These are phyloP conservation scores for Lymantria dispar DNA, from an alignment of 2,888 invertebrate genomes.

Conservation along the genomic window DNA sequence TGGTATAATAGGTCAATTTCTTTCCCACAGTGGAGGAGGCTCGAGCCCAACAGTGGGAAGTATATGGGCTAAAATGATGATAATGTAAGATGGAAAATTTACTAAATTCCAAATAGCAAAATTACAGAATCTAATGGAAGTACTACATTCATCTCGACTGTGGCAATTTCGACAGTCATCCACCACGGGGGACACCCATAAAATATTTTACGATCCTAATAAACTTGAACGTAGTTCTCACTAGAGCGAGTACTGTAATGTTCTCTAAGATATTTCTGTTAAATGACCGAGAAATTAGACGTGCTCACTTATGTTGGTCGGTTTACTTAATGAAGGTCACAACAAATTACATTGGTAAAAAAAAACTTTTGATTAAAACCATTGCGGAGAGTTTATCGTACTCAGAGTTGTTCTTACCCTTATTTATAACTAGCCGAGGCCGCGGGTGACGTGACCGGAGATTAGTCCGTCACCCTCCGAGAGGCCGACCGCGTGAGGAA, in stretches of 20 bases:
- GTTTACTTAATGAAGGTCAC: slow-evolving; percentile 28
- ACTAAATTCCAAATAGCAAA: neutral
- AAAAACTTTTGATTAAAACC: slow-evolving; percentile 19
- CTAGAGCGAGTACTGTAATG: slow-evolving; percentile 27
- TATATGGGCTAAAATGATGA: too few relatives aligned
- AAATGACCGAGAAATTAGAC: slow-evolving; percentile 52
- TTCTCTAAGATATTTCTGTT: slow-evolving; percentile 40
- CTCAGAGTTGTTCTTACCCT: too few relatives aligned
- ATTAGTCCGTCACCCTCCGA: too few relatives aligned
- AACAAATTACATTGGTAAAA: slow-evolving; percentile 20
- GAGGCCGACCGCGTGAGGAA: too few relatives aligned
- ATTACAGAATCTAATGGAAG: slow-evolving; percentile 3
- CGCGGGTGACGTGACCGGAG: too few relatives aligned
- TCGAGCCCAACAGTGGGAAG: too few relatives aligned
- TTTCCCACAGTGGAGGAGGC: too few relatives aligned
- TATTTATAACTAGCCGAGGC: too few relatives aligned
- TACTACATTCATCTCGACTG: slow-evolving; percentile 12
- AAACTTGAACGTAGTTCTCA: slow-evolving; percentile 40
- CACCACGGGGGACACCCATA: slow-evolving; percentile 32
- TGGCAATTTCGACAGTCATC: slow-evolving; percentile 7
- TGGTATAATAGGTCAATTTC: too few relatives aligned
- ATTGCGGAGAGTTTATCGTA: too few relatives aligned
- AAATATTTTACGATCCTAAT: slow-evolving; percentile 53
- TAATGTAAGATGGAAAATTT: too few relatives aligned
- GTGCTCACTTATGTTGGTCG: slow-evolving; percentile 30